These are phyloP conservation scores for Drosophila niveifrons DNA, from an alignment of 2,888 invertebrate species.

Conservation along the genomic window DNA sequence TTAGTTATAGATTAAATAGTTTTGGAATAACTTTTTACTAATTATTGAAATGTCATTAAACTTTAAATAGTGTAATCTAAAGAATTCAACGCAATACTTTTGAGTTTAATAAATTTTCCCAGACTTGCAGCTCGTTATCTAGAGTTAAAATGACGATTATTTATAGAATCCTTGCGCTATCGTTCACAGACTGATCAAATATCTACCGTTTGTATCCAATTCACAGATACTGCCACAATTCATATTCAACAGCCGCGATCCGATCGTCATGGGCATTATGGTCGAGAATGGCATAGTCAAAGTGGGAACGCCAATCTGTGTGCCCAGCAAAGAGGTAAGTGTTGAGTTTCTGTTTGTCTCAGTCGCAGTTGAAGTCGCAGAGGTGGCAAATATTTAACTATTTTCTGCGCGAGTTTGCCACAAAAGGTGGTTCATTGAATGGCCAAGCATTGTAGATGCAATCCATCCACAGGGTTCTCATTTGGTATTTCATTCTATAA, in stretches of 20 bases:
- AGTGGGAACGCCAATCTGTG: constrained; percentile 98
- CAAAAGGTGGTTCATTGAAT: constrained; percentile 61
- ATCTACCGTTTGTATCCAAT: background rate
- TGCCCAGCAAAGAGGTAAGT: constrained; percentile 96
- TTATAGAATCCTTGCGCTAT: constrained; percentile 1
- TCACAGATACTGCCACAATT: constrained; percentile 91
- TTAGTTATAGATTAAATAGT: too few relatives aligned
- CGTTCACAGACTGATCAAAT: constrained; percentile 31
- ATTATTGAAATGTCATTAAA: too few relatives aligned
- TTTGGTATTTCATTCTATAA: constrained; percentile 19
- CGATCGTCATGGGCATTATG: constrained; percentile 98
- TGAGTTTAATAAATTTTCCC: background rate
- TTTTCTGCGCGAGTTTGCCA: constrained; percentile 34
- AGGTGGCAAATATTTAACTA: constrained; percentile 71
- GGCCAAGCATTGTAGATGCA: constrained; percentile 54
- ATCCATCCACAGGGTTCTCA: constrained; percentile 3
- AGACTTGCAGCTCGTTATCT: background rate
- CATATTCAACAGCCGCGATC: constrained; percentile 99
- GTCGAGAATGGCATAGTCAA: constrained; percentile 98
- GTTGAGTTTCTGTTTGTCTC: too few relatives aligned
- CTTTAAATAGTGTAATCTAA: too few relatives aligned
- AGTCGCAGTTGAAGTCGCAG: background rate
- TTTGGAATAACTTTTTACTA: too few relatives aligned
- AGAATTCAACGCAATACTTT: too few relatives aligned
- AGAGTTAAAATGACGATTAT: background rate